phyloP scores from a whole-genome alignment of 1,140 invertebrate species.

The Hydropsyche tenuis region DNA sequence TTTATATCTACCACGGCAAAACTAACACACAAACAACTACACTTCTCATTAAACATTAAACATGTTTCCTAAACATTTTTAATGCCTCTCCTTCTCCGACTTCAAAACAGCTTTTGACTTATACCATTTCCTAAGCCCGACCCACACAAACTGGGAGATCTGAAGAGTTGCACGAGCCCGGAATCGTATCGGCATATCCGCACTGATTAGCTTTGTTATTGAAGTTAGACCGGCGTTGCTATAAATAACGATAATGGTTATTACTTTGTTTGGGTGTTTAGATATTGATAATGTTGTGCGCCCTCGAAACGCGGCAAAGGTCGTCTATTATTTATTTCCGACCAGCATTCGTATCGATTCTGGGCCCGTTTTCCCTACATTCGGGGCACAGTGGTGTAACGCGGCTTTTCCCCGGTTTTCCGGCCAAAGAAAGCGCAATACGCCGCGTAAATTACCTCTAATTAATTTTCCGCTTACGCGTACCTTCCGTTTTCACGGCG shows the following conservation, averaged over 20 bases:
- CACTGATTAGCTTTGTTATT: constrained; percentile 44
- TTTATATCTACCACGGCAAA: neutral
- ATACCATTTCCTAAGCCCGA: neutral
- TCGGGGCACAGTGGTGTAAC: neutral
- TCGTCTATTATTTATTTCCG: constrained; percentile 33
- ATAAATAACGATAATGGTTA: constrained; percentile 43
- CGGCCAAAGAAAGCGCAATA: neutral
- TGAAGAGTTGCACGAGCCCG: constrained; percentile 25
- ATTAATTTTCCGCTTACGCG: constrained; percentile 10
- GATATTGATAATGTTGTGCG: constrained; percentile 32
- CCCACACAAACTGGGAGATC: constrained; percentile 23
- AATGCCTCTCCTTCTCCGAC: neutral
- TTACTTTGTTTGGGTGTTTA: constrained; percentile 39
- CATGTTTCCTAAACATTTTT: neutral
- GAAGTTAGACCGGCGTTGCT: constrained; percentile 30
- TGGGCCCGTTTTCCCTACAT: neutral
- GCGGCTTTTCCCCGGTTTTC: neutral
- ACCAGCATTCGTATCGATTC: neutral
- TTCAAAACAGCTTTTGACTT: neutral
- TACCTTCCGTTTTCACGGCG: neutral
- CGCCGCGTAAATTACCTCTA: constrained; percentile 3
- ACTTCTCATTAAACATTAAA: neutral
- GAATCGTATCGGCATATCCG: constrained; percentile 23
- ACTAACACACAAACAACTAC: neutral
- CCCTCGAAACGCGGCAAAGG: constrained; percentile 13